Evolutionary conservation across 2,888 invertebrate genomes (phyloP).

Genomic region (Geophilus truncorum): DNA sequence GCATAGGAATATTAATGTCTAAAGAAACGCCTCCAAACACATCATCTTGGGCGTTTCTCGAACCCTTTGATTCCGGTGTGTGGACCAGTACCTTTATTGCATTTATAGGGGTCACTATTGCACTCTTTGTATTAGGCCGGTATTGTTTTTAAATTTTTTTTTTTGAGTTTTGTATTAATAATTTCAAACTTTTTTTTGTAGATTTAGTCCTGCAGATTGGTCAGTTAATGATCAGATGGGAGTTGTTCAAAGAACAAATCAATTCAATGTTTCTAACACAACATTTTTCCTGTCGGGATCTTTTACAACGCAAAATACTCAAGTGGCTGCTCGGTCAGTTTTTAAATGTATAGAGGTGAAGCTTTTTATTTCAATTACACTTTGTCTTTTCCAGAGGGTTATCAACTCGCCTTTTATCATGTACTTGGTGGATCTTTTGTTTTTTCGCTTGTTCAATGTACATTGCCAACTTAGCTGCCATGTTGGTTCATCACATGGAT

Average conservation of each 20-base stretch:
- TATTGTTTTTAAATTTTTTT: conserved; percentile 37
- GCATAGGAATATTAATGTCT: conserved; percentile 54
- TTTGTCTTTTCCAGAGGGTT: conserved; percentile 63
- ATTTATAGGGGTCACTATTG: conserved; percentile 41
- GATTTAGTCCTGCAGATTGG: conserved; percentile 15
- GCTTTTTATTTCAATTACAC: neutral
- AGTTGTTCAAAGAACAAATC: conserved; percentile 51
- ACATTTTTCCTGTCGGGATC: conserved; percentile 55
- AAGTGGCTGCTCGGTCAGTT: conserved; percentile 41
- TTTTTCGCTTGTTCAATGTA: conserved; percentile 94
- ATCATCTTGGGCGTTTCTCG: neutral
- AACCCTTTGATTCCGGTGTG: conserved; percentile 31
- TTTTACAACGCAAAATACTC: conserved; percentile 53
- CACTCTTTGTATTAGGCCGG: conserved; percentile 50
- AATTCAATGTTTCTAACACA: conserved; percentile 51
- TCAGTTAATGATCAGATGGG: conserved; percentile 45
- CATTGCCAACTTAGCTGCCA: conserved; percentile 91
- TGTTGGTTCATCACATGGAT: conserved; percentile 86
- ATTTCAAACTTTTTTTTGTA: neutral
- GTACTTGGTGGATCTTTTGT: conserved; percentile 91
- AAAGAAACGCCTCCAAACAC: conserved; percentile 39
- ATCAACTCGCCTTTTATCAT: conserved; percentile 80
- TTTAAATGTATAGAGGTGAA: neutral
- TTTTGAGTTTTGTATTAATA: conserved; percentile 43
- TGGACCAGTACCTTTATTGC: conserved; percentile 43